phyloP scores from a whole-genome alignment of 1,140 invertebrate species.

The Myzus persicae region DNA sequence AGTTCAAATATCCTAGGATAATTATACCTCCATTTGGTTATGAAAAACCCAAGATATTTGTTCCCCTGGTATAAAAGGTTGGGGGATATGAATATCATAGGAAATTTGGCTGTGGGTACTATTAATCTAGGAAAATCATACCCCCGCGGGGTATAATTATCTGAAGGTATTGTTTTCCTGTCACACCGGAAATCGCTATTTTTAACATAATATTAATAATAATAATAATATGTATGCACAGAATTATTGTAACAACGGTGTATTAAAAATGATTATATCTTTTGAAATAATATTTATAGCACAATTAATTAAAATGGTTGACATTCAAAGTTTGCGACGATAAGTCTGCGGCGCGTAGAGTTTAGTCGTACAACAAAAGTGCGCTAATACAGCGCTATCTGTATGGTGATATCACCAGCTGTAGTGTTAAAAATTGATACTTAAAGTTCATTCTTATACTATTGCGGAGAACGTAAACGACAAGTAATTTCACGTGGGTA shows the following conservation, averaged over 20 bases:
- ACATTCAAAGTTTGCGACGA: background rate
- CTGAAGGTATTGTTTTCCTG: too few relatives aligned
- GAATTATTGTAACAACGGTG: background rate
- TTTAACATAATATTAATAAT: background rate
- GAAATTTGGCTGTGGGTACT: too few relatives aligned
- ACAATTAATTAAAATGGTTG: background rate
- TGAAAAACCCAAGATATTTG: too few relatives aligned
- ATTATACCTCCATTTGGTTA: too few relatives aligned
- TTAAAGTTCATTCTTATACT: background rate
- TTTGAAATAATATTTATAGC: background rate
- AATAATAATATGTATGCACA: background rate
- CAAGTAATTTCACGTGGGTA: background rate
- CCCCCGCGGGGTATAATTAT: too few relatives aligned
- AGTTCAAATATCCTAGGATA: too few relatives aligned
- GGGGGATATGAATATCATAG: too few relatives aligned
- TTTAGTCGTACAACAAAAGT: background rate
- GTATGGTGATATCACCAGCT: background rate
- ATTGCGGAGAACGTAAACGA: background rate
- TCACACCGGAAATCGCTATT: too few relatives aligned
- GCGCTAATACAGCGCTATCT: background rate
- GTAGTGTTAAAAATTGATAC: constrained; percentile 35
- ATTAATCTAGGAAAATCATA: too few relatives aligned
- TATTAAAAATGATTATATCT: background rate
- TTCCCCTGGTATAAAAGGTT: too few relatives aligned
- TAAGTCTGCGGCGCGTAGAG: background rate